These are phyloP conservation scores for Drosophila quadrilineata DNA, from an alignment of 1,140 invertebrate species.

Conservation along the genomic window DNA sequence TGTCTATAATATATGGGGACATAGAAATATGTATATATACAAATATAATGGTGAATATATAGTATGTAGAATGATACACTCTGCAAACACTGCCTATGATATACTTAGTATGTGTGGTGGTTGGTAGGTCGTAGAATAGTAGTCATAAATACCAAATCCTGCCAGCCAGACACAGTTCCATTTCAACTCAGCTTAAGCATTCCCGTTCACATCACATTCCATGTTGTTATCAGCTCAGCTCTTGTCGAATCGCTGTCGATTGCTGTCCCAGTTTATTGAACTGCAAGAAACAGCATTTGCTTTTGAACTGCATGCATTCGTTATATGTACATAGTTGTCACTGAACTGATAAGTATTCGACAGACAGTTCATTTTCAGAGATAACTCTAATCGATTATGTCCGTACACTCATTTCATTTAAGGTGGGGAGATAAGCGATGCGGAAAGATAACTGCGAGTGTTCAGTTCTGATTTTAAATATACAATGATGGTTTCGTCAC, in stretches of 20 bases:
- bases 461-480: background rate
- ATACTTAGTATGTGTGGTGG: slow-evolving; percentile 76
- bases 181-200: background rate
- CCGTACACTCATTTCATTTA: background rate
- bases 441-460: too few relatives aligned
- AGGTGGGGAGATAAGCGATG: background rate
- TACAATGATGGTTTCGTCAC: too few relatives aligned
- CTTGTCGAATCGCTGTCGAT: background rate
- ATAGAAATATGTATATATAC: slow-evolving; percentile 44
- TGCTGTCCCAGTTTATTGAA: slow-evolving; percentile 17
- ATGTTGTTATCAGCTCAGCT: too few relatives aligned
- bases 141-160: slow-evolving; percentile 79
- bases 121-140: slow-evolving; percentile 73
- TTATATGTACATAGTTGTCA: background rate
- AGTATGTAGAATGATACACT: slow-evolving; percentile 55
- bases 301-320: background rate
- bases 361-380: background rate
- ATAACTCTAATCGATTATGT: background rate
- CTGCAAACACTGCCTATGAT: slow-evolving; percentile 59
- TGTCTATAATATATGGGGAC: slow-evolving; percentile 45
- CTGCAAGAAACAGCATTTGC: slow-evolving; percentile 6
- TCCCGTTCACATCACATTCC: background rate
- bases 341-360: slow-evolving; percentile 1
- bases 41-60: slow-evolving; percentile 24
- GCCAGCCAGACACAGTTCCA: slow-evolving; percentile 43